Percentiles rank a stretch among this genome's conserved stretches.
Evolutionary conservation across 2,888 invertebrate genomes (phyloP).

Genomic region (Euproctis similis): DNA sequence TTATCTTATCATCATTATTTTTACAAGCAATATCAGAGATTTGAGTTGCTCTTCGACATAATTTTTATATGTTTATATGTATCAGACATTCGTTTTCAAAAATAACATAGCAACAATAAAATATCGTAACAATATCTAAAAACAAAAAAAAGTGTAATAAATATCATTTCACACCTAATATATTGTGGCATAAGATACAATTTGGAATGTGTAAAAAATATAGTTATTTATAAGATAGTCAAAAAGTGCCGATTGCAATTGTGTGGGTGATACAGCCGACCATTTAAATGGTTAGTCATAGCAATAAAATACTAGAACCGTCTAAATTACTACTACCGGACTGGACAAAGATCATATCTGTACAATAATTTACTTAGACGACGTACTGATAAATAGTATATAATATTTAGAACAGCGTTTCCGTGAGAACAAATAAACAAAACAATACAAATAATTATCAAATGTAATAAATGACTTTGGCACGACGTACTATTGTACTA

Average conservation of each 20-base stretch:
- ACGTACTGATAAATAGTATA: no score
- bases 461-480: no score
- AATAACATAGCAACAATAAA: constrained; percentile 7
- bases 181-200: constrained; percentile 11
- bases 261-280: constrained; percentile 53
- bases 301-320: constrained; percentile 56
- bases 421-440: no score
- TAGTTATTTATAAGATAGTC: constrained; percentile 38
- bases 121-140: constrained; percentile 3
- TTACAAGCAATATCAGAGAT: no score
- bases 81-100: neutral
- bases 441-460: no score
- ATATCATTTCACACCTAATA: constrained; percentile 14
- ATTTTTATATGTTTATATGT: no score
- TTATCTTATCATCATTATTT: no score
- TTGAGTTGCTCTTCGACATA: no score
- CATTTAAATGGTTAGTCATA: constrained; percentile 59
- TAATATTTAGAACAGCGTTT: no score
- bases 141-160: constrained; percentile 1
- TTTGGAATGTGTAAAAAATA: constrained; percentile 11
- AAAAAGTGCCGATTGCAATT: constrained; percentile 48
- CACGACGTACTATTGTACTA: no score
- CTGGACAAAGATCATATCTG: constrained; percentile 46
- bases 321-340: constrained; percentile 53
- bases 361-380: constrained; percentile 18